These are phyloP conservation scores for Tethea ocularis DNA, from an alignment of 2,888 invertebrate species.

Conservation along the genomic window DNA sequence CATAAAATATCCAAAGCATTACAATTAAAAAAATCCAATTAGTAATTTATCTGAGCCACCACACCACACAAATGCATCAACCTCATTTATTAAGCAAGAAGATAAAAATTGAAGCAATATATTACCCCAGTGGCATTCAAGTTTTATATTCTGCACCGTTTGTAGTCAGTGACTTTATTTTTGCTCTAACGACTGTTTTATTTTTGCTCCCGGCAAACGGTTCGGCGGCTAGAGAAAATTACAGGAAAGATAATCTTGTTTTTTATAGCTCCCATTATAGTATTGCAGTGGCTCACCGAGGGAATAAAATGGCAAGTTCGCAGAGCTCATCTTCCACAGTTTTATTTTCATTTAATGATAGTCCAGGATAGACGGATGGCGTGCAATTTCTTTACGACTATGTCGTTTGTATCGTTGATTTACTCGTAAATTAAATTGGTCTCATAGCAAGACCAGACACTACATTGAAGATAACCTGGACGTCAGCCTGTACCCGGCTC, in stretches of 20 bases:
- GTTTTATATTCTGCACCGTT: conserved; percentile 28
- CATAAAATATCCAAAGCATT: too few relatives aligned
- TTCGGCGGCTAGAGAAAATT: conserved; percentile 38
- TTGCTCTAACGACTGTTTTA: conserved; percentile 46
- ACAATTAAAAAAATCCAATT: neutral
- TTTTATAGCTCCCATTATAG: conserved; percentile 47
- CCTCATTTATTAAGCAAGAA: conserved; percentile 1
- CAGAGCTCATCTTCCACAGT: conserved; percentile 3
- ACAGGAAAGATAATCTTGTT: conserved; percentile 52
- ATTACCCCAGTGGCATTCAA: conserved; percentile 13
- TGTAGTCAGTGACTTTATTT: conserved; percentile 31
- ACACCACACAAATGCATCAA: neutral
- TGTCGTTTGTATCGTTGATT: too few relatives aligned
- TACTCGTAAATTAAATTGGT: too few relatives aligned
- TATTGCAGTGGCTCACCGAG: conserved; percentile 41
- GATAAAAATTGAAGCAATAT: conserved; percentile 1
- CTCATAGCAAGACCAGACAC: too few relatives aligned
- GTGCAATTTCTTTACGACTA: neutral
- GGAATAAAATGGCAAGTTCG: conserved; percentile 35
- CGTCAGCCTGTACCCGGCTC: too few relatives aligned
- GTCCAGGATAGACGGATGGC: neutral
- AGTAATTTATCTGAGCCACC: too few relatives aligned
- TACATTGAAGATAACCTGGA: too few relatives aligned
- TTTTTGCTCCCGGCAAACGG: conserved; percentile 33
- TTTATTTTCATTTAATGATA: conserved; percentile 2